Evolutionary conservation across 2,888 invertebrate species (phyloP).

Genomic region (Acrobasis repandana): DNA sequence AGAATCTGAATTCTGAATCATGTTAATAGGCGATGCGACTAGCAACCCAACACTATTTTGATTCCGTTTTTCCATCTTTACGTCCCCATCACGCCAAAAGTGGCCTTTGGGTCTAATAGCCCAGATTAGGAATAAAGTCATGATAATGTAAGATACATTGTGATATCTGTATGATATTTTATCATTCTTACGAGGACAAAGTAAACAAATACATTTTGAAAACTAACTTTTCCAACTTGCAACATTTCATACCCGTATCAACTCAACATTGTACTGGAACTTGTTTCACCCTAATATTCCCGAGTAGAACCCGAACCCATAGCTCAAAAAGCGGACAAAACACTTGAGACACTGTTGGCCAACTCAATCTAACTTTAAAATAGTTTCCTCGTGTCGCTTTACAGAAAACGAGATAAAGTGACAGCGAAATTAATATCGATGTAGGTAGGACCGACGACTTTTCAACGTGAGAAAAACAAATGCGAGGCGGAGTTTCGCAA

Average conservation of each 20-base stretch:
- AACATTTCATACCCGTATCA: background rate
- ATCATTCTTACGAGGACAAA: no score
- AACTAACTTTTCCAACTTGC: background rate
- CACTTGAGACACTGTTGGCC: conserved; percentile 31
- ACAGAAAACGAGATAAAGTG: conserved; percentile 32
- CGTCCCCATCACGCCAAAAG: no score
- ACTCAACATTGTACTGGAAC: background rate
- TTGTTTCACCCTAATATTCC: conserved; percentile 2
- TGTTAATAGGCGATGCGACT: no score
- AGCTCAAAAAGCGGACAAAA: conserved; percentile 32
- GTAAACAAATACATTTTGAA: background rate
- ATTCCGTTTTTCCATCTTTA: no score
- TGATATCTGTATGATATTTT: no score
- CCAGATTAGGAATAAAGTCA: no score
- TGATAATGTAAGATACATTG: no score
- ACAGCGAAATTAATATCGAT: conserved; percentile 32
- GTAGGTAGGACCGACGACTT: background rate
- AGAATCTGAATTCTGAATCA: no score
- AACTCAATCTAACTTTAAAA: conserved; percentile 39
- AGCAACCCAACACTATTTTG: no score
- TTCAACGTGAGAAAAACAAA: no score
- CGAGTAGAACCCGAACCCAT: background rate
- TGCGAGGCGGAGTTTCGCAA: no score
- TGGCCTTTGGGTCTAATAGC: no score
- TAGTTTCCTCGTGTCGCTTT: conserved; percentile 31